These are phyloP conservation scores for Lymantria dispar DNA, from an alignment of 2,888 invertebrate species.

Conservation along the genomic window DNA sequence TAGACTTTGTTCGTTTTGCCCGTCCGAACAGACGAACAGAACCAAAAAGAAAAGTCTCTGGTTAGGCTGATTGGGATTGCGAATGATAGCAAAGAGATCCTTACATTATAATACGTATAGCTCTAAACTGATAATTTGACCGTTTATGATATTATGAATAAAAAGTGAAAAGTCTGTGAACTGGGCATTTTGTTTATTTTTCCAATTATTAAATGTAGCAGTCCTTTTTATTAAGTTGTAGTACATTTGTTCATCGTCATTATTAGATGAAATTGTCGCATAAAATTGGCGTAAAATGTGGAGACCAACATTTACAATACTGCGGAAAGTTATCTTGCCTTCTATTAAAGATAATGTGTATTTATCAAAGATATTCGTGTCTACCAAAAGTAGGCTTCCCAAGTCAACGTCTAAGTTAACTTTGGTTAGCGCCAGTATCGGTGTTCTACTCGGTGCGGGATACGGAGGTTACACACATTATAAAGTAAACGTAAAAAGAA, in stretches of 20 bases:
- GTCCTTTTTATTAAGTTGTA: conserved; percentile 3
- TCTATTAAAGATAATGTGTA: conserved; percentile 53
- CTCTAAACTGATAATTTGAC: too few species aligned
- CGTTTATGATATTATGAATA: too few species aligned
- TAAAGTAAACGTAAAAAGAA: conserved; percentile 65
- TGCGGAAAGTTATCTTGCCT: conserved; percentile 57
- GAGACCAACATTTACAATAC: conserved; percentile 60
- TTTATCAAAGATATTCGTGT: conserved; percentile 52
- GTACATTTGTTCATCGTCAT: conserved; percentile 16
- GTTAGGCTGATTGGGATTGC: too few species aligned
- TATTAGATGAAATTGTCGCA: conserved; percentile 11
- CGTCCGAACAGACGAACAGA: too few species aligned
- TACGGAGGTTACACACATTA: conserved; percentile 80
- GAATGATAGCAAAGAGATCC: too few species aligned
- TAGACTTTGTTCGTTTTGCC: too few species aligned
- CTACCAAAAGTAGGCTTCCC: conserved; percentile 60
- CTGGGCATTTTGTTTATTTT: too few species aligned
- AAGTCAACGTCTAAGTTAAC: conserved; percentile 75
- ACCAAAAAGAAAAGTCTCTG: too few species aligned
- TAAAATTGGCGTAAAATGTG: conserved; percentile 51
- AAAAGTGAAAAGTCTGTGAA: too few species aligned
- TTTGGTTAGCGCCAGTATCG: conserved; percentile 82
- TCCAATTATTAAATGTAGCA: too few species aligned
- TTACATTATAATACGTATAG: too few species aligned
- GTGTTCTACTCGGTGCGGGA: conserved; percentile 79